Conservation (phyloP, 1,140 invertebrate genomes). For the Drosophila repletoides region DNA sequence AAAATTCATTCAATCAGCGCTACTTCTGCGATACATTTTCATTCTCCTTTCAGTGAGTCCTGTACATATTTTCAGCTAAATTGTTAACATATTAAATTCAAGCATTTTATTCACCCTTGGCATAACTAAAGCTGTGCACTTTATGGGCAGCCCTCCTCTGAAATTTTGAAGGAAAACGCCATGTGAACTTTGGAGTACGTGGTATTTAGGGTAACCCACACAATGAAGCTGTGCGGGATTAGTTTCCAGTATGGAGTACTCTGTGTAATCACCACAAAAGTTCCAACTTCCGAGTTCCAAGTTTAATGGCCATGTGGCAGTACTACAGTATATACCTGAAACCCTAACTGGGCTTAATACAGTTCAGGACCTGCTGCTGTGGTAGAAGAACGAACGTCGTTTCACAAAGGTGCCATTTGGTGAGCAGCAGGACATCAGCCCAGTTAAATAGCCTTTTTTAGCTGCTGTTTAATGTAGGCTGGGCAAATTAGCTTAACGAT, state of each 20-base stretch:
- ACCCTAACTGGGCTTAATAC: neutral
- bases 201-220: neutral
- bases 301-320: constrained; percentile 18
- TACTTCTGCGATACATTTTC: no score
- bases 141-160: constrained; percentile 12
- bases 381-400: neutral
- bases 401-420: constrained; percentile 28
- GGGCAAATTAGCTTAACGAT: constrained; percentile 36
- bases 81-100: neutral
- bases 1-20: neutral
- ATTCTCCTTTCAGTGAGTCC: no score
- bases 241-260: neutral
- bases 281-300: no score
- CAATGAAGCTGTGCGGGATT: constrained; percentile 11
- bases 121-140: neutral
- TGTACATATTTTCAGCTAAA: neutral
- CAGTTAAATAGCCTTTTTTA: constrained; percentile 19
- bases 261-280: constrained; percentile 17
- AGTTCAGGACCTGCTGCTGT: neutral
- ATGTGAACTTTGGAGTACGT: constrained; percentile 27
- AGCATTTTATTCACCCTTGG: neutral
- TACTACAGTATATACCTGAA: neutral
- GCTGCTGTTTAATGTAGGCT: constrained; percentile 17
- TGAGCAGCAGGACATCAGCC: neutral
- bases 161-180: neutral